phyloP scores from a whole-genome alignment of 2,797 vertebrate genomes.

The Diceros bicornis region DNA sequence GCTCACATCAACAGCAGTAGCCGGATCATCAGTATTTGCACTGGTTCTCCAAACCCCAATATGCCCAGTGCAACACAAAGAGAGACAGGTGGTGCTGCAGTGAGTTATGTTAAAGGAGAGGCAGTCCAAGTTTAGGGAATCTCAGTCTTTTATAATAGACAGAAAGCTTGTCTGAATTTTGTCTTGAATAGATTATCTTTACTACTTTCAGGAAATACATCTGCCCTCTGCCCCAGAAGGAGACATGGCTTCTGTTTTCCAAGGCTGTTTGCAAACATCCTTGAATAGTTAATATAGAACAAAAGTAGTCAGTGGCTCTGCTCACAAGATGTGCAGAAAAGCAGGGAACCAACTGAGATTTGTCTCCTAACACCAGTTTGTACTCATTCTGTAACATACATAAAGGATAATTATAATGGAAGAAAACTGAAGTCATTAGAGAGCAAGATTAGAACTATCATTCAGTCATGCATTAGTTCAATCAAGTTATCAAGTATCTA shows the following conservation, averaged over 20 bases:
- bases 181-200: background rate
- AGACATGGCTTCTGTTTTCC: background rate
- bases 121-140: background rate
- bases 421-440: background rate
- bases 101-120: background rate
- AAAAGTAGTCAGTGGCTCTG: background rate
- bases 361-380: background rate
- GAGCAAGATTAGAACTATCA: background rate
- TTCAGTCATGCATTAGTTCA: background rate
- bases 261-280: background rate
- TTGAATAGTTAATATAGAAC: background rate
- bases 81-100: background rate
- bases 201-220: slow-evolving; percentile 3
- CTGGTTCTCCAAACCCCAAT: background rate
- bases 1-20: background rate
- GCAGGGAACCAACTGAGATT: background rate
- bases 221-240: background rate
- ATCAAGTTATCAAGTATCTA: background rate
- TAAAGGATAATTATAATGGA: background rate
- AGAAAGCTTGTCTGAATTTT: background rate
- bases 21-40: background rate
- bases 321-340: background rate
- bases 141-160: background rate
- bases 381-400: background rate
- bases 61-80: background rate